Evolutionary conservation across 2,888 invertebrate genomes (phyloP).

Genomic region (Caenorhabditis doughertyi): DNA sequence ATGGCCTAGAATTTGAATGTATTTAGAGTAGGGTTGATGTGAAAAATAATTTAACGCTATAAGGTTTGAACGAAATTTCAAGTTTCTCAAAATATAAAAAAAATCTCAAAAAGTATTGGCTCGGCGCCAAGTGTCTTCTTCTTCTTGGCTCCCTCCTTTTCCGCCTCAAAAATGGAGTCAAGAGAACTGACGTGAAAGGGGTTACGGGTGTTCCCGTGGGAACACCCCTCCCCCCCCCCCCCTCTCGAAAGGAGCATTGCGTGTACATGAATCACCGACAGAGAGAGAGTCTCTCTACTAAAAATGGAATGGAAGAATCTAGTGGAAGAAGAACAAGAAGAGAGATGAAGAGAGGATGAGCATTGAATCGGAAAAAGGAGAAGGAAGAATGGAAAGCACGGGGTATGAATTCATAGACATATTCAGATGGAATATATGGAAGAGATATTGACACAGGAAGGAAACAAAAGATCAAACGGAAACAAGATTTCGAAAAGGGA

Average conservation of each 20-base stretch:
- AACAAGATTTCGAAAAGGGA: too few species aligned
- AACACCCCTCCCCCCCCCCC: too few species aligned
- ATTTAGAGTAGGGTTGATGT: too few species aligned
- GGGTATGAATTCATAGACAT: background rate
- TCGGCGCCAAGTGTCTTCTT: too few species aligned
- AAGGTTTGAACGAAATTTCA: too few species aligned
- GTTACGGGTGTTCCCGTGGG: conserved; percentile 41
- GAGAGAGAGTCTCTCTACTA: background rate
- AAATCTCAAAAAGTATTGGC: too few species aligned
- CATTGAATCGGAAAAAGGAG: conserved; percentile 34
- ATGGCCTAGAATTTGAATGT: too few species aligned
- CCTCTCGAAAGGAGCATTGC: background rate
- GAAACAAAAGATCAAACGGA: conserved; percentile 1
- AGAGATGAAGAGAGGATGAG: background rate
- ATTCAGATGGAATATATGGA: conserved; percentile 38
- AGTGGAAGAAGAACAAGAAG: background rate
- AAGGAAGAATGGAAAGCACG: background rate
- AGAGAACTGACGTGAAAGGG: background rate
- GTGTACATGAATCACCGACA: conserved; percentile 38
- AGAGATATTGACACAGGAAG: background rate
- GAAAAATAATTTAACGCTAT: too few species aligned
- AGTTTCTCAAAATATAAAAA: too few species aligned
- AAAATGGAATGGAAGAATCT: too few species aligned
- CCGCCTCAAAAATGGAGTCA: conserved; percentile 6
- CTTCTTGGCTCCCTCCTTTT: too few species aligned